Base-by-base conservation (phyloP, 2,888 invertebrate species). In the Drosophila neutralis region DNA sequence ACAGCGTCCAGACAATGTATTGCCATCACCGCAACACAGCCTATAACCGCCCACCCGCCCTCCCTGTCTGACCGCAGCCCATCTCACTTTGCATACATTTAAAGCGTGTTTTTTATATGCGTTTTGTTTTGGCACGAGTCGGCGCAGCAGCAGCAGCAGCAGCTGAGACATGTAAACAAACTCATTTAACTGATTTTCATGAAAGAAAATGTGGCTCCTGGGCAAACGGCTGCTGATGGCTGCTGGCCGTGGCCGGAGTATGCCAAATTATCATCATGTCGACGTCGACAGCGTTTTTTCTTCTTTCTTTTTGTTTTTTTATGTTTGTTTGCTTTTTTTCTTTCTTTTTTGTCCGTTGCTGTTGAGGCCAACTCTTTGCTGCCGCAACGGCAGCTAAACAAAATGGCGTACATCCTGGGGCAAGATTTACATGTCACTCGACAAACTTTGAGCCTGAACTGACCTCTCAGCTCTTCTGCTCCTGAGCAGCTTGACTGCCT, bases 351-450 rank as follows among this genome's bases (percentile, higher is more conserved):
- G 31, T 29, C 57, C 5, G 29, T 40, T 15, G 40, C 57, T 40
- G 38, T 29, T 63, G 56, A 52, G 29, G 38, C 62, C 85, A 86
- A 83, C 86, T 87, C 83, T 83, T 80, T 75, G 63, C 53, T 61
- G 65, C 52, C 48, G 38, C 67, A 57, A 57, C 57, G 56, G 58
- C 48, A 67, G 53, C 45, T 60, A 59, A 73, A 77, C 78, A 85
- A 84, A 81, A 78, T 83, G 79, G 74, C 74, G 80, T 69, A 82
- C 78, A 76, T 80, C 83, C 85, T 78, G 73, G 62, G 78, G 87
- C 80, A 71, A 84, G 87, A 91, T 91, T 91, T 91, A 85, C 91
- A 91, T 91, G 88, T 90, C 90, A 91, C 86, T 91, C 82, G 75
- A 76, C 76, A 79, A 75, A 77, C 69, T 65, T 68, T 73, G 60